Conservation (phyloP, 2,797 vertebrate genomes). For the Myripristis jacobus region DNA sequence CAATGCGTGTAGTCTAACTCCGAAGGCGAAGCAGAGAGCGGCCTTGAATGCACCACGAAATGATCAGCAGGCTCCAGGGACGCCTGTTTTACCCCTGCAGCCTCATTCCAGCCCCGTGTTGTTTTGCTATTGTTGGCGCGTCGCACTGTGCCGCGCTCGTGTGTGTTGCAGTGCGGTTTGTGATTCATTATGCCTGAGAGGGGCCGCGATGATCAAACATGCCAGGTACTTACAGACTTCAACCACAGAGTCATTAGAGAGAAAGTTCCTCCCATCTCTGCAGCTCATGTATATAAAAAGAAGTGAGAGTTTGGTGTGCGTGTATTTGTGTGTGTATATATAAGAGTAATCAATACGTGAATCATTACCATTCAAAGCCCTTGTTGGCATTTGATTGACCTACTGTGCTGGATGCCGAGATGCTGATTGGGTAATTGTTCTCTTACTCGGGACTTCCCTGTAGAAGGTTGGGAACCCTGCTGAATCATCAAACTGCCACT, state of each 20-base stretch:
- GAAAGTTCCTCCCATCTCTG: background rate
- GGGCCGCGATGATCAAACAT: too few species aligned
- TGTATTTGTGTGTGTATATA: slow-evolving; percentile 12
- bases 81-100: slow-evolving; percentile 43
- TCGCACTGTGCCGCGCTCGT: slow-evolving; percentile 14
- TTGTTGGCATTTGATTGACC: slow-evolving; percentile 50
- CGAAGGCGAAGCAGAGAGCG: slow-evolving; percentile 14
- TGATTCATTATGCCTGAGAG: too few species aligned
- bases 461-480: slow-evolving; percentile 45
- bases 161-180: slow-evolving; percentile 40
- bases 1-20: slow-evolving; percentile 25
- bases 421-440: slow-evolving; percentile 64
- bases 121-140: slow-evolving; percentile 52
- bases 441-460: slow-evolving; percentile 42
- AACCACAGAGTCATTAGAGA: slow-evolving; percentile 17
- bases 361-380: slow-evolving; percentile 43
- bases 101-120: slow-evolving; percentile 27
- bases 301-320: background rate
- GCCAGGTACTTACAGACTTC: slow-evolving; percentile 8
- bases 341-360: slow-evolving; percentile 55
- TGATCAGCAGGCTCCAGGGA: slow-evolving; percentile 46
- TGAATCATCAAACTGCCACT: slow-evolving; percentile 56
- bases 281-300: background rate
- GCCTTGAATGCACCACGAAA: slow-evolving; percentile 55
- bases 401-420: slow-evolving; percentile 53